These are phyloP conservation scores for Agonopterix arenella DNA, from an alignment of 2,888 invertebrate species.

Conservation along the genomic window DNA sequence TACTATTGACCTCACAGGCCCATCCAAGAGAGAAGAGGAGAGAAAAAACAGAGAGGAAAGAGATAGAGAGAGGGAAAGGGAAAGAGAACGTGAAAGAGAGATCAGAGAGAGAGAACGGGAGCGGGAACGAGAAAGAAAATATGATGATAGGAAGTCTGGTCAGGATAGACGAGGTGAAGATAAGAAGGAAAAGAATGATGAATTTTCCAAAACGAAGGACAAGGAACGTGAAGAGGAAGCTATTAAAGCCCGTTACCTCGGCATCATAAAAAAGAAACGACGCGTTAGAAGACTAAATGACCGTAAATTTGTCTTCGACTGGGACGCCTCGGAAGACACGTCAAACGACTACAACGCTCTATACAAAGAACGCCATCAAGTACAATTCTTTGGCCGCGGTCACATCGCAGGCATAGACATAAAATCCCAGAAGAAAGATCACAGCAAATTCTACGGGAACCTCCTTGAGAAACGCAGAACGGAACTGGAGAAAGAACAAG, in stretches of 20 bases:
- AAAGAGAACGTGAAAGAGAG: conserved; percentile 62
- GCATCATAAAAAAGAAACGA: conserved; percentile 94
- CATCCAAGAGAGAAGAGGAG: conserved; percentile 66
- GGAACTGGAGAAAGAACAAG: conserved; percentile 97
- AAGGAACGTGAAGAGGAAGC: conserved; percentile 96
- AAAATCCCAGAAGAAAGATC: conserved; percentile 95
- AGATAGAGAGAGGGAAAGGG: conserved; percentile 62
- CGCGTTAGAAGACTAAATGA: conserved; percentile 96
- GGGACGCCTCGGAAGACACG: conserved; percentile 99
- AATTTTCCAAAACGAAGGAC: conserved; percentile 81
- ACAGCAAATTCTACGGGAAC: conserved; percentile 98
- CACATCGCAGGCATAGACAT: conserved; percentile 99
- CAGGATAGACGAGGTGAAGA: conserved; percentile 62
- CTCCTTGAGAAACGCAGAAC: conserved; percentile 96
- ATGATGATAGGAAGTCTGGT: conserved; percentile 70
- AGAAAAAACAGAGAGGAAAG: conserved; percentile 56
- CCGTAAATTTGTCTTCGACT: conserved; percentile 99
- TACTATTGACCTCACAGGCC: conserved; percentile 69
- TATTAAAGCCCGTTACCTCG: conserved; percentile 96
- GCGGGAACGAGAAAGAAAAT: conserved; percentile 59
- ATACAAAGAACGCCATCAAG: conserved; percentile 97
- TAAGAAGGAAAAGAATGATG: conserved; percentile 71
- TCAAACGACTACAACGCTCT: conserved; percentile 97
- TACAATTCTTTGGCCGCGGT: conserved; percentile 98
- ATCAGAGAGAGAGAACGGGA: conserved; percentile 45